phyloP scores from a whole-genome alignment of 2,797 vertebrate species.

The Rhynchotus rufescens region DNA sequence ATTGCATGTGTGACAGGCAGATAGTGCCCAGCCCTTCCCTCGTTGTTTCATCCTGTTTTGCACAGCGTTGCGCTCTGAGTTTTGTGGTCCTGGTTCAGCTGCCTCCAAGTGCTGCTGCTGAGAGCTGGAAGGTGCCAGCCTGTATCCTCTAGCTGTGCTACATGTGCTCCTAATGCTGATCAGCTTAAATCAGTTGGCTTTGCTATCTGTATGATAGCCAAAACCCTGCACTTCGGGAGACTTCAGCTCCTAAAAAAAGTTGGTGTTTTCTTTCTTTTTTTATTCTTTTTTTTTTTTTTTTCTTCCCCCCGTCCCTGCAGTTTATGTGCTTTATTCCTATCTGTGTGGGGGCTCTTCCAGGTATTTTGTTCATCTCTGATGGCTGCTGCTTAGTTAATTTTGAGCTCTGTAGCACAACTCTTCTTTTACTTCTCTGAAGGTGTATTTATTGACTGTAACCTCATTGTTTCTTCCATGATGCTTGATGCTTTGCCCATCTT shows the following conservation, averaged over 20 bases:
- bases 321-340: not conserved
- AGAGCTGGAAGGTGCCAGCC: not conserved
- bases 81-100: slow-evolving; percentile 20
- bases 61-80: not conserved
- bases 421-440: not conserved
- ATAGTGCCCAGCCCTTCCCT: not conserved
- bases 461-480: not conserved
- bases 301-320: not conserved
- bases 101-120: not conserved
- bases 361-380: not conserved
- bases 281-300: no score
- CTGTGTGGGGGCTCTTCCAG: not conserved
- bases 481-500: not conserved
- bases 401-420: not conserved
- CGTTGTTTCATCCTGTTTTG: slow-evolving; percentile 31
- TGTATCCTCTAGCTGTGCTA: not conserved
- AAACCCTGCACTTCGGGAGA: not conserved
- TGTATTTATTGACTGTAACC: not conserved
- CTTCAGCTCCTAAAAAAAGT: not conserved
- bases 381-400: not conserved
- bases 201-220: not conserved
- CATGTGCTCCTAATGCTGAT: not conserved
- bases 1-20: not conserved
- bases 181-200: not conserved
- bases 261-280: not conserved